Percentiles rank a stretch among this genome's conserved stretches.
Conservation (phyloP, 2,888 invertebrate genomes). For the Apamea sordens region DNA sequence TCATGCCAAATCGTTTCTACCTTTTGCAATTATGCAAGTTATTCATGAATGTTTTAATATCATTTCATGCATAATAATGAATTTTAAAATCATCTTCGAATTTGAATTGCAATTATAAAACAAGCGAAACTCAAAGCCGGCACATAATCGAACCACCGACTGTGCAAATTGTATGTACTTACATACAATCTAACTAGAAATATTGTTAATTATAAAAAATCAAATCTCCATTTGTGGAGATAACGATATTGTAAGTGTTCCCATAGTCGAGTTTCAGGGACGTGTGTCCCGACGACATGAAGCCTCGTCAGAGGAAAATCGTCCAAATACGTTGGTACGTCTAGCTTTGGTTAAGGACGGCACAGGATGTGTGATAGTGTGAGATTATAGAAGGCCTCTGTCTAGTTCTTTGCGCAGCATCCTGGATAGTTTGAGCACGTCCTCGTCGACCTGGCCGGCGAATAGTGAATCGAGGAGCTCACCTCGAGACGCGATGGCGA, state of each 20-base stretch:
- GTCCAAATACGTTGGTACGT: conserved; percentile 74
- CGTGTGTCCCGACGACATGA: conserved; percentile 44
- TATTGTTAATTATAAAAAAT: conserved; percentile 72
- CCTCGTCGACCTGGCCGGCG: conserved; percentile 85
- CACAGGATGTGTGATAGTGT: conserved; percentile 69
- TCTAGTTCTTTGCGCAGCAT: conserved; percentile 88
- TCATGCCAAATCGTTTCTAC: not conserved
- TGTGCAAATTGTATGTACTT: conserved; percentile 68
- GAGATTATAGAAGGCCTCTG: conserved; percentile 85
- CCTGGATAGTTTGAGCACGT: conserved; percentile 84
- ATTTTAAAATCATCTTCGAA: not conserved
- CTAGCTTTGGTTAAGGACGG: conserved; percentile 83
- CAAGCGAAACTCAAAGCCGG: conserved; percentile 55
- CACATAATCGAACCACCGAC: conserved; percentile 55
- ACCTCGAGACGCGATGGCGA: conserved; percentile 86
- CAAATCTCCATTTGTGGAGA: conserved; percentile 87
- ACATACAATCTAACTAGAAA: conserved; percentile 66
- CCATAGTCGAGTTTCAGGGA: conserved; percentile 72
- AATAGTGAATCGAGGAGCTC: conserved; percentile 86
- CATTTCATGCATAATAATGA: not conserved
- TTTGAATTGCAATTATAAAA: not conserved
- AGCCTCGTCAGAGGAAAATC: conserved; percentile 60
- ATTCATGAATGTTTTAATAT: not conserved
- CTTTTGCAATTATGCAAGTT: not conserved
- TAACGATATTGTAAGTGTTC: conserved; percentile 83